phyloP scores from a whole-genome alignment of 2,113 vertebrate genomes.

The Tretioscincus oriximinensis region DNA sequence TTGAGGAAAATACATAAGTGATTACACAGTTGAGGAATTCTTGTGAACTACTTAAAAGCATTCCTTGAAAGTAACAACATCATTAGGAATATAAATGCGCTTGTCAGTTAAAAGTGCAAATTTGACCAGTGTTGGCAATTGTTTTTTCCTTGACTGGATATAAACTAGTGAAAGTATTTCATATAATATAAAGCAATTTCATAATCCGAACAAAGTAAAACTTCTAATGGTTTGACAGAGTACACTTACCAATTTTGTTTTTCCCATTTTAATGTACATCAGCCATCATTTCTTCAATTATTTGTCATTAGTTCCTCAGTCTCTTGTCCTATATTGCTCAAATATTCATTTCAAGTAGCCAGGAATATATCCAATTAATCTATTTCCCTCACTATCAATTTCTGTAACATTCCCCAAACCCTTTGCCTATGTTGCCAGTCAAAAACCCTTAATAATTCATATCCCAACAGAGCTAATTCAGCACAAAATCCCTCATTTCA shows the following conservation, averaged over 20 bases:
- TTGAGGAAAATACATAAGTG: too few species aligned
- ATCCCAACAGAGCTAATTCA: background rate
- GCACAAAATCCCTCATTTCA: background rate
- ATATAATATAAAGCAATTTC: background rate
- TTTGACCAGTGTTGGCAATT: too few species aligned
- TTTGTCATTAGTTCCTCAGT: background rate
- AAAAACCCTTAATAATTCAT: constrained; percentile 1
- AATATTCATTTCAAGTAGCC: background rate
- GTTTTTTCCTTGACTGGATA: too few species aligned
- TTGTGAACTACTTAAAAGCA: too few species aligned
- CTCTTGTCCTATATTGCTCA: background rate
- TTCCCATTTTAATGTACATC: background rate
- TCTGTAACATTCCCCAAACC: background rate
- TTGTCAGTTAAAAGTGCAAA: too few species aligned
- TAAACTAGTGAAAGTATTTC: background rate
- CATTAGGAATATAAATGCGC: too few species aligned
- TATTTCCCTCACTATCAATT: background rate
- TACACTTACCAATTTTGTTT: background rate
- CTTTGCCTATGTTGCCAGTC: background rate
- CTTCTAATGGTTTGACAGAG: background rate
- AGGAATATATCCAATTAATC: background rate
- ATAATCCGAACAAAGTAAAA: background rate
- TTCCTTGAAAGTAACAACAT: too few species aligned
- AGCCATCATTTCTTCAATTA: background rate
- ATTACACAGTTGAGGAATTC: too few species aligned